These are phyloP conservation scores for Gasterosteus nipponicus DNA, from an alignment of 2,113 vertebrate species.

Conservation along the genomic window DNA sequence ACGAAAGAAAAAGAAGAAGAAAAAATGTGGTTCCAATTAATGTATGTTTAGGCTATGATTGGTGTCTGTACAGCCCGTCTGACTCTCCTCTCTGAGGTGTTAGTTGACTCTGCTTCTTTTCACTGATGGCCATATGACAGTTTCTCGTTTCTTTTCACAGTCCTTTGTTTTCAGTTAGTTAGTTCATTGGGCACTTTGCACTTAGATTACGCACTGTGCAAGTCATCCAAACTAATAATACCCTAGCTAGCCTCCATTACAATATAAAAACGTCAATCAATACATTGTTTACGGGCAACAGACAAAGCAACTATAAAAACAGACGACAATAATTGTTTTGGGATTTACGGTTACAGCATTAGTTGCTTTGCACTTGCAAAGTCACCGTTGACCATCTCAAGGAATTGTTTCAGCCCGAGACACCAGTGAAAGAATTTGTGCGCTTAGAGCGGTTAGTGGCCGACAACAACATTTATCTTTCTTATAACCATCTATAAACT, in stretches of 20 bases:
- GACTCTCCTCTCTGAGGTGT: not conserved
- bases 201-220: not conserved
- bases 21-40: no score
- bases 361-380: not conserved
- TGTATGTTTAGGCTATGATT: no score
- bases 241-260: not conserved
- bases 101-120: not conserved
- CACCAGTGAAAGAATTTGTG: not conserved
- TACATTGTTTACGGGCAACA: not conserved
- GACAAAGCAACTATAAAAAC: not conserved
- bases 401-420: not conserved
- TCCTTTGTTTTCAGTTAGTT: not conserved
- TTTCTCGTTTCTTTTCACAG: no score
- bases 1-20: not conserved
- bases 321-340: not conserved
- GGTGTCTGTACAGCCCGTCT: not conserved
- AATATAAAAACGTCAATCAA: not conserved
- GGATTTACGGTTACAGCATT: not conserved
- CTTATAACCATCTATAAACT: not conserved
- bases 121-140: no score
- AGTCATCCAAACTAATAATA: not conserved
- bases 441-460: not conserved
- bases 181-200: not conserved
- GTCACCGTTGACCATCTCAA: not conserved
- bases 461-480: not conserved